phyloP scores from a whole-genome alignment of 2,797 vertebrate genomes.

The Centropyge bicolor region DNA sequence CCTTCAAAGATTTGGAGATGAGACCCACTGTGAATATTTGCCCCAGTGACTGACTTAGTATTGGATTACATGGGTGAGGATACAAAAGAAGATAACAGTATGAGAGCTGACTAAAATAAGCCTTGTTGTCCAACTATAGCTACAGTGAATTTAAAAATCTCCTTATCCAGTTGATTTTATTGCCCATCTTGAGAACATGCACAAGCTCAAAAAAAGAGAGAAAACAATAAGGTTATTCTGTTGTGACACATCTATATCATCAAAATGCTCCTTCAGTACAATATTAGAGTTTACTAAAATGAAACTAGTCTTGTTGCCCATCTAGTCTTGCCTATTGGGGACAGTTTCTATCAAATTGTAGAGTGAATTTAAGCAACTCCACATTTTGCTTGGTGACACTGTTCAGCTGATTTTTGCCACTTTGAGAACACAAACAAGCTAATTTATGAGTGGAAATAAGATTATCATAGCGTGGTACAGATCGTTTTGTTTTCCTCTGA shows the following conservation, averaged over 20 bases:
- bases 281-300: not conserved
- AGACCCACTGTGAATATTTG: not conserved
- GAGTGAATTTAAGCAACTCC: not conserved
- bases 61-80: not conserved
- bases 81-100: not conserved
- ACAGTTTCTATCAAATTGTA: not conserved
- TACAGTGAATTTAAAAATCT: not conserved
- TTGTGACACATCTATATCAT: too few relatives aligned
- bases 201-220: not conserved
- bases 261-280: too few relatives aligned
- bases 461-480: not conserved
- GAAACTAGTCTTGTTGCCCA: not conserved
- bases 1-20: too few relatives aligned
- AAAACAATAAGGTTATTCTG: too few relatives aligned
- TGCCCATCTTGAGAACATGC: not conserved
- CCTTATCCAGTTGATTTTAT: not conserved
- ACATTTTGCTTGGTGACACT: not conserved
- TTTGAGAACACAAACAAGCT: conserved; percentile 15
- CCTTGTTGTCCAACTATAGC: too few relatives aligned
- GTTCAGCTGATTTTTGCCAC: not conserved
- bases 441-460: too few relatives aligned
- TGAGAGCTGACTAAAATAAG: not conserved
- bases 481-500: too few relatives aligned
- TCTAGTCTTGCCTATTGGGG: not conserved
- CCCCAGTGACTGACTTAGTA: conserved; percentile 13